Evolutionary conservation across 2,797 vertebrate genomes (phyloP).

Genomic region (Atherinosoma microstoma): DNA sequence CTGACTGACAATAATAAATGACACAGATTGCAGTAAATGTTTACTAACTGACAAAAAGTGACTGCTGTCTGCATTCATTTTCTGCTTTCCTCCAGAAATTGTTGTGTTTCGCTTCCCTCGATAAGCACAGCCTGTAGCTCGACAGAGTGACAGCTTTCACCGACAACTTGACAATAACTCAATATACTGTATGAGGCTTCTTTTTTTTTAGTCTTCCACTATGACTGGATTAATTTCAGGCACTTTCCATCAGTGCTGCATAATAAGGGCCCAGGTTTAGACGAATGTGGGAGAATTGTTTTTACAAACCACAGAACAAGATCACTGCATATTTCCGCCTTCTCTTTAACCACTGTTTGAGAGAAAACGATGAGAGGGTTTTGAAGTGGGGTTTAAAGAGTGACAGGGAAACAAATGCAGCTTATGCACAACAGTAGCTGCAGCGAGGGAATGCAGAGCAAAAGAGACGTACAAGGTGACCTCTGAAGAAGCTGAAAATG

Average conservation of each 20-base stretch:
- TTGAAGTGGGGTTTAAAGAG: constrained; percentile 45
- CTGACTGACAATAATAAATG: constrained; percentile 41
- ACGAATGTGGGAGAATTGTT: constrained; percentile 33
- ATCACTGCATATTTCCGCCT: constrained; percentile 34
- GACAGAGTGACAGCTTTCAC: constrained; percentile 62
- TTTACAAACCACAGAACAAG: constrained; percentile 41
- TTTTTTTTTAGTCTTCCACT: constrained; percentile 50
- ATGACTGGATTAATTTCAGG: constrained; percentile 53
- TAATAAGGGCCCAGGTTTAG: constrained; percentile 43
- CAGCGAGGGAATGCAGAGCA: constrained; percentile 61
- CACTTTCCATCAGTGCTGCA: constrained; percentile 53
- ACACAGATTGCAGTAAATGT: constrained; percentile 32
- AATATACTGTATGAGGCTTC: constrained; percentile 27
- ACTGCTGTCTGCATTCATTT: constrained; percentile 50
- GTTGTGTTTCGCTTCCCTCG: constrained; percentile 53
- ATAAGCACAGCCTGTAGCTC: constrained; percentile 48
- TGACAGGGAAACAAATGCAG: constrained; percentile 55
- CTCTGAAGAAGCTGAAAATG: constrained; percentile 78
- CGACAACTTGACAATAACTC: constrained; percentile 68
- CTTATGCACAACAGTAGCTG: constrained; percentile 56
- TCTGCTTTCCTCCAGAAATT: constrained; percentile 37
- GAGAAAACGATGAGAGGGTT: constrained; percentile 32
- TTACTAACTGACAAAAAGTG: constrained; percentile 37
- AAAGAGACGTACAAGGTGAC: constrained; percentile 79
- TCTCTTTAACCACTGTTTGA: constrained; percentile 31